A percentile compares a stretch with the other conserved stretches of the same genome.
phyloP scores from a whole-genome alignment of 2,888 invertebrate genomes.

The Latrodectus hesperus region DNA sequence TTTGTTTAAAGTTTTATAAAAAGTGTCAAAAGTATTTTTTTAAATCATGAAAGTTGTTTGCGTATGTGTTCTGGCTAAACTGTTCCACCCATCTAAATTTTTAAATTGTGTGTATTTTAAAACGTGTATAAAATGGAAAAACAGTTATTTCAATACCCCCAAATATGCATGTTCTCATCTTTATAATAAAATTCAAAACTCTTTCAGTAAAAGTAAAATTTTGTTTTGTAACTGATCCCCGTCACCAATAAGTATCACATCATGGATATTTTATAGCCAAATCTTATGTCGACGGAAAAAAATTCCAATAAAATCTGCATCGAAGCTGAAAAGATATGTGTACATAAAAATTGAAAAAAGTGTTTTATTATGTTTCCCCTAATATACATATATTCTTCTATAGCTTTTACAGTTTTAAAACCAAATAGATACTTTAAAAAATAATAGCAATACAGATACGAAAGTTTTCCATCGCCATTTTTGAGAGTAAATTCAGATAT shows the following conservation, averaged over 20 bases:
- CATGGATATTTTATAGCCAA: conserved; percentile 39
- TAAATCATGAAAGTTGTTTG: too few species aligned
- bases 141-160: too few species aligned
- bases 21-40: too few species aligned
- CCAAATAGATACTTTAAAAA: conserved; percentile 58
- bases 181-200: not conserved
- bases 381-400: not conserved
- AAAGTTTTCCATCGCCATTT: conserved; percentile 9
- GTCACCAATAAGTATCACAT: conserved; percentile 10
- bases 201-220: conserved; percentile 5
- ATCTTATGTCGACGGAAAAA: conserved; percentile 37
- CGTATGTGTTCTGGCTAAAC: too few species aligned
- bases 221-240: conserved; percentile 32
- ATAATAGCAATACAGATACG: conserved; percentile 32
- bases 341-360: conserved; percentile 13
- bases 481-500: conserved; percentile 44
- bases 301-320: conserved; percentile 29
- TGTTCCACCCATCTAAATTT: too few species aligned
- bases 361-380: conserved; percentile 51
- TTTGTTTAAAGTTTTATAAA: too few species aligned
- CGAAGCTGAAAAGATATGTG: conserved; percentile 3
- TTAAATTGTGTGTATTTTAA: too few species aligned
- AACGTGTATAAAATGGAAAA: too few species aligned
- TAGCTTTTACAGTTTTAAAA: conserved; percentile 39
- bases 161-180: too few species aligned